Base-by-base conservation (phyloP, 2,888 invertebrate species). In the Zele albiditarsus region DNA sequence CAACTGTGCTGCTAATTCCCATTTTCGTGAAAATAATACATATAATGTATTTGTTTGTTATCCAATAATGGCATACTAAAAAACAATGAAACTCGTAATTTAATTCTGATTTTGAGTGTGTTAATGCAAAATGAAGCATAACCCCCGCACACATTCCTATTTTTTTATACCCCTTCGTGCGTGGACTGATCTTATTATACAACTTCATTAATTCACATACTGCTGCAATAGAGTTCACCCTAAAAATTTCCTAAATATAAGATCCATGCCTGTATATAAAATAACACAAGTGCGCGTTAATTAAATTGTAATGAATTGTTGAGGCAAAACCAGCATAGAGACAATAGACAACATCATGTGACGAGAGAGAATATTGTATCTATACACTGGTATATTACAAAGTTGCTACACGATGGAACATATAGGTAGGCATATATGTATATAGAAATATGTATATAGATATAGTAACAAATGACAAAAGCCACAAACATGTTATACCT, bases 401-500 rank as follows among this genome's bases (percentile, higher is more conserved):
- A 58, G 57, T 58, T 58, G 12, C n/a, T 46, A 46, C 57, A 58
- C 57, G 23, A 58, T 58, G 20, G 25, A 46, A 46, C 46, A 46
- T 46, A n/a, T 46, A n/a, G 46, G n/a, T 46, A 46, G n/a, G 16
- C 16, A 14, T 38, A 38, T 4, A 16, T n/a, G n/a, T 16, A 46
- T 49, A 67, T 25, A 67, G 28, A 49, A 28, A 27, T 67, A 42
- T 46, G 28, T 25, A 25, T 27, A 14, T 49, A 25, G 49, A 27
- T 31, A 69, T 53, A 53, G 53, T 28, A 69, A 14, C 27, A 3
- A 33, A 46, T 46, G 46, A 46, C 3, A 46, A 31, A 69, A 69
- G 57, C 69, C 69, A 69, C 57, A 14, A 53, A 31, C 31, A 66
- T 66, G 27, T 66, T 69, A 69, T 58, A 69, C 25, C 57, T 33